Evolutionary conservation across 2,888 invertebrate species (phyloP).

Genomic region (Megastigmus dorsalis): DNA sequence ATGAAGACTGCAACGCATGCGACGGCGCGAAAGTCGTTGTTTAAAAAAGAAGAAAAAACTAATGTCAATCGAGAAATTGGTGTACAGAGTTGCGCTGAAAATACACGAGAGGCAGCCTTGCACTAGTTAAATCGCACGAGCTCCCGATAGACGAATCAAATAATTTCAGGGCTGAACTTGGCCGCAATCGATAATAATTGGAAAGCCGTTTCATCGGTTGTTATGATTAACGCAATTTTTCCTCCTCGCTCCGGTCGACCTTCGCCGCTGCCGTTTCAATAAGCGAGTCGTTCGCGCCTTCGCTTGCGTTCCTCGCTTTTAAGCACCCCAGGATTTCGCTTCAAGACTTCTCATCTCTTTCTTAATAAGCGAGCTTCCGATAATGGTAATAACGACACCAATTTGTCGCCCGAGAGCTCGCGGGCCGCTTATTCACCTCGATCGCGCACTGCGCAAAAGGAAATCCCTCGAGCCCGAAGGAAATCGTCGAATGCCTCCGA

Average conservation of each 20-base stretch:
- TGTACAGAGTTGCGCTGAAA: too few relatives aligned
- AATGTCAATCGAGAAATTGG: too few relatives aligned
- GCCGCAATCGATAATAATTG: constrained; percentile 13
- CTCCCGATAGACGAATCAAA: neutral
- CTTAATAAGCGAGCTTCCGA: constrained; percentile 58
- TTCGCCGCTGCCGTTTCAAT: neutral
- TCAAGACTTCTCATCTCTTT: constrained; percentile 55
- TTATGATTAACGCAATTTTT: constrained; percentile 25
- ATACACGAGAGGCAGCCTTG: too few relatives aligned
- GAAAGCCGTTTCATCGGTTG: neutral
- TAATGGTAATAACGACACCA: constrained; percentile 60
- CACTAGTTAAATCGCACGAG: neutral
- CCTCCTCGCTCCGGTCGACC: too few relatives aligned
- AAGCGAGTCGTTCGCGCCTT: too few relatives aligned
- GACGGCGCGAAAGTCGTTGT: too few relatives aligned
- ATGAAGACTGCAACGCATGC: too few relatives aligned
- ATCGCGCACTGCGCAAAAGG: constrained; percentile 27
- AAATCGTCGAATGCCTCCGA: constrained; percentile 39
- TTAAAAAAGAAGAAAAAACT: too few relatives aligned
- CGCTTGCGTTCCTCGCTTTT: constrained; percentile 2
- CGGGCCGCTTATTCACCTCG: constrained; percentile 29
- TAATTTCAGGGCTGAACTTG: neutral
- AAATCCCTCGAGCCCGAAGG: constrained; percentile 38
- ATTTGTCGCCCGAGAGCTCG: constrained; percentile 56
- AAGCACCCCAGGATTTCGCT: constrained; percentile 55